phyloP scores from a whole-genome alignment of 2,888 invertebrate genomes.

The Hydrotaea cyrtoneurina region DNA sequence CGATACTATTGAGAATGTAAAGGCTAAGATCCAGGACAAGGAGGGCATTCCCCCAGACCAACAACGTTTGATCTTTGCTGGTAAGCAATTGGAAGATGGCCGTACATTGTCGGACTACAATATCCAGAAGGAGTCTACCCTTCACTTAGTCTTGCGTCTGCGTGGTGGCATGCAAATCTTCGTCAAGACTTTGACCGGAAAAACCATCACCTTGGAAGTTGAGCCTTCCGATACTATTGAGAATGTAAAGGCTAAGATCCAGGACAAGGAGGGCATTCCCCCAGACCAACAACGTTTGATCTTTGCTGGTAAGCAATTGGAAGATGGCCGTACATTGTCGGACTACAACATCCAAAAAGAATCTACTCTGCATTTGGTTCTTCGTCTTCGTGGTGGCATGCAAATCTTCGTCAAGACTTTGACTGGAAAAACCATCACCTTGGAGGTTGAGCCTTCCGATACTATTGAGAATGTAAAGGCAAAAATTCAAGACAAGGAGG shows the following conservation, averaged over 20 bases:
- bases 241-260: conserved; percentile 69
- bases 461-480: conserved; percentile 68
- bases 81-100: conserved; percentile 67
- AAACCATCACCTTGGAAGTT: conserved; percentile 69
- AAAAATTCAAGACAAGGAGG: conserved; percentile 68
- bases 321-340: conserved; percentile 67
- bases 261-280: conserved; percentile 69
- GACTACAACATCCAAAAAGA: conserved; percentile 69
- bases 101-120: conserved; percentile 67
- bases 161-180: conserved; percentile 68
- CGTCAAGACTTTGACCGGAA: conserved; percentile 67
- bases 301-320: conserved; percentile 69
- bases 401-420: conserved; percentile 67
- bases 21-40: conserved; percentile 68
- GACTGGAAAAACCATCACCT: conserved; percentile 66
- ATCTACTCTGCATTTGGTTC: conserved; percentile 64
- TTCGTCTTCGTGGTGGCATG: conserved; percentile 69
- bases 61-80: conserved; percentile 69
- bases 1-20: conserved; percentile 68
- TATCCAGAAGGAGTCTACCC: conserved; percentile 69
- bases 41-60: conserved; percentile 70
- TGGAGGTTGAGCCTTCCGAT: conserved; percentile 68
- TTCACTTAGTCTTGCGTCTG: conserved; percentile 72
- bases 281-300: conserved; percentile 70
- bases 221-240: conserved; percentile 69